A percentile compares a stretch with the other conserved stretches of the same genome.
Conservation (phyloP, 2,888 invertebrate genomes). For the Drosophila sordidula region DNA sequence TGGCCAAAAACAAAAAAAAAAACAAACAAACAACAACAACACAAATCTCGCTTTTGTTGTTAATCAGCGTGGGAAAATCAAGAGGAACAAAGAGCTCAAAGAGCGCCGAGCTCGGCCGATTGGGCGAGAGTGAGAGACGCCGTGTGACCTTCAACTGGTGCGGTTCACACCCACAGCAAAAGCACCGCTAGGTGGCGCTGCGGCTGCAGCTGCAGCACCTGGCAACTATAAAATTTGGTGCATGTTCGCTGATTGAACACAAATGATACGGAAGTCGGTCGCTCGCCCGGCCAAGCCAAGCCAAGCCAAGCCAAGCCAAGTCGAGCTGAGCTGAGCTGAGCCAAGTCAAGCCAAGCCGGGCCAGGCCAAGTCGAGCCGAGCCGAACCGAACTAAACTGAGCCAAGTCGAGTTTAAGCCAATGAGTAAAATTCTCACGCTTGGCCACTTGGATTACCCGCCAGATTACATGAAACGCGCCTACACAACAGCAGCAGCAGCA, state of each 20-base stretch:
- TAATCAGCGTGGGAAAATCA: constrained; percentile 65
- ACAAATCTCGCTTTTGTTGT: constrained; percentile 32
- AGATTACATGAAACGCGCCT: constrained; percentile 81
- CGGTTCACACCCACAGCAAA: constrained; percentile 58
- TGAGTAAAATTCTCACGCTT: constrained; percentile 80
- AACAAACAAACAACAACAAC: constrained; percentile 7
- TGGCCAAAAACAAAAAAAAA: constrained; percentile 30
- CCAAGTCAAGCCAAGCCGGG: constrained; percentile 9
- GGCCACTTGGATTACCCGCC: constrained; percentile 81
- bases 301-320: constrained; percentile 5
- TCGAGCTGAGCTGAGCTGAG: neutral
- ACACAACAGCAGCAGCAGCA: constrained; percentile 57
- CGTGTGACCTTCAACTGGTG: constrained; percentile 56
- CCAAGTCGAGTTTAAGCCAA: constrained; percentile 46
- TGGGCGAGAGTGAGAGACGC: neutral
- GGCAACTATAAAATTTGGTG: constrained; percentile 74
- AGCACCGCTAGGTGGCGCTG: constrained; percentile 69
- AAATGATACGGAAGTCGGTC: constrained; percentile 78
- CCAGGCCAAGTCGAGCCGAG: constrained; percentile 3
- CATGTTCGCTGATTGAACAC: constrained; percentile 79
- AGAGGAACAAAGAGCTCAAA: constrained; percentile 6
- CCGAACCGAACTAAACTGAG: constrained; percentile 7
- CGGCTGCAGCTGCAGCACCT: constrained; percentile 67
- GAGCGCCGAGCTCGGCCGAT: neutral
- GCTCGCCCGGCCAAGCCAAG: constrained; percentile 13